phyloP scores from a whole-genome alignment of 2,113 vertebrate genomes.

The Pyxicephalus adspersus region DNA sequence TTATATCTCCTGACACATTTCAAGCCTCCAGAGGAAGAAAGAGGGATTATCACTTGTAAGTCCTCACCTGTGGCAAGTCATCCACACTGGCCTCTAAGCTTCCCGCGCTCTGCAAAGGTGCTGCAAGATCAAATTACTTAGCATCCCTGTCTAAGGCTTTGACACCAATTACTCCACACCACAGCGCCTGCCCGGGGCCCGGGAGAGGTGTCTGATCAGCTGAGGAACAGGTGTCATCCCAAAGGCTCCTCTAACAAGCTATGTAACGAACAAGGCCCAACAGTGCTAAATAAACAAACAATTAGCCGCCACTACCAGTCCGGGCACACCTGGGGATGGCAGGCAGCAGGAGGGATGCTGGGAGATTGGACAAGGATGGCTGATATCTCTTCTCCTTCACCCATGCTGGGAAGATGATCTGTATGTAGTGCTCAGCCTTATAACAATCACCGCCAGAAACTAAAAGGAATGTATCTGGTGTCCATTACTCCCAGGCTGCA shows the following conservation, averaged over 20 bases:
- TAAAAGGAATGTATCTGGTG: too few relatives aligned
- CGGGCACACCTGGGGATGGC: constrained; percentile 17
- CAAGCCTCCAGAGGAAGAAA: not conserved
- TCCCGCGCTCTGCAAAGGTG: not conserved
- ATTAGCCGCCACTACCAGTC: constrained; percentile 61
- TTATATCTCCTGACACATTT: constrained; percentile 26
- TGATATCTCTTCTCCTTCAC: not conserved
- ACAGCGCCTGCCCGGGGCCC: not conserved
- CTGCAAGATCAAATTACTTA: constrained; percentile 50
- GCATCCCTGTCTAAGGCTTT: constrained; percentile 26
- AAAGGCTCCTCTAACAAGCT: constrained; percentile 56
- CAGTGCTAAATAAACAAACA: constrained; percentile 64
- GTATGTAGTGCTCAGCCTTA: not conserved
- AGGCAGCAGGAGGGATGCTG: not conserved
- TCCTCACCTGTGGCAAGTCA: constrained; percentile 21
- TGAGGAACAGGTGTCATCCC: constrained; percentile 41
- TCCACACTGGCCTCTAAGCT: not conserved
- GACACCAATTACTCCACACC: constrained; percentile 37
- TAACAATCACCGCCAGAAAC: not conserved
- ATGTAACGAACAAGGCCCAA: constrained; percentile 51
- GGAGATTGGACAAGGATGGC: not conserved
- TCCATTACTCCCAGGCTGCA: too few relatives aligned
- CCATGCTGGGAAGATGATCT: not conserved
- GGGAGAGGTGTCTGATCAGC: constrained; percentile 38
- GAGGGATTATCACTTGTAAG: constrained; percentile 33